A percentile compares a stretch with the other conserved stretches of the same genome.
phyloP scores from a whole-genome alignment of 2,888 invertebrate species.

The Cabera pusaria region DNA sequence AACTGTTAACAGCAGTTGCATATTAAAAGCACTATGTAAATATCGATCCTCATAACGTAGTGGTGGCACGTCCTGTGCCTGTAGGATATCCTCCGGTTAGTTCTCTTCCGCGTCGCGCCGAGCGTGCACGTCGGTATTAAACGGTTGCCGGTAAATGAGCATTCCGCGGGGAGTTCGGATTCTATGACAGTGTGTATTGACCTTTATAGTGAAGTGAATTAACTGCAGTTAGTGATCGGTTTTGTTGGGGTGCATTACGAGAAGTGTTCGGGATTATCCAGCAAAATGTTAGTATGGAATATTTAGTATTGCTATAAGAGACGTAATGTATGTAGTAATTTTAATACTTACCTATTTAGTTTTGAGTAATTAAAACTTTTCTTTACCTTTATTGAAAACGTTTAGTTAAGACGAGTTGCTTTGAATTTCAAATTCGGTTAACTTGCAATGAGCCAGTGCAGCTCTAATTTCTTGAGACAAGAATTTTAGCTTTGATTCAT shows the following conservation, averaged over 20 bases:
- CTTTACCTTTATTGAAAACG: too few relatives aligned
- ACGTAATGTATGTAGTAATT: too few relatives aligned
- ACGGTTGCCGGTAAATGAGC: constrained; percentile 48
- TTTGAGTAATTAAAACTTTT: too few relatives aligned
- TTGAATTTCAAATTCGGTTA: too few relatives aligned
- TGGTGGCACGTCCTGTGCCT: constrained; percentile 73
- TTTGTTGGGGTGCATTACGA: constrained; percentile 2
- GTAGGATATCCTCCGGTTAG: constrained; percentile 76
- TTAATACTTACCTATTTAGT: too few relatives aligned
- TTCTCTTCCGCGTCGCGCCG: constrained; percentile 68
- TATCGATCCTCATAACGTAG: constrained; percentile 76
- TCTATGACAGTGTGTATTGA: constrained; percentile 40
- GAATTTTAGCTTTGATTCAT: too few relatives aligned
- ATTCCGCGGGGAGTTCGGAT: constrained; percentile 38
- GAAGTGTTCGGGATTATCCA: constrained; percentile 8
- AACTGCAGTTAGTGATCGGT: constrained; percentile 1
- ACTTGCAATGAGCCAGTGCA: too few relatives aligned
- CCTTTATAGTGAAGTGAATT: constrained; percentile 33
- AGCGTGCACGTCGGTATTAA: constrained; percentile 65
- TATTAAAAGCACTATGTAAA: constrained; percentile 79
- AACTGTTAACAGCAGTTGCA: constrained; percentile 56
- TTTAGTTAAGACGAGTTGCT: too few relatives aligned
- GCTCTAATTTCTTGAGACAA: too few relatives aligned
- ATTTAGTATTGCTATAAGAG: too few relatives aligned
- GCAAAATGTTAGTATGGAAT: constrained; percentile 26